These are phyloP conservation scores for Phthorimaea operculella DNA, from an alignment of 1,140 invertebrate species.

Conservation along the genomic window DNA sequence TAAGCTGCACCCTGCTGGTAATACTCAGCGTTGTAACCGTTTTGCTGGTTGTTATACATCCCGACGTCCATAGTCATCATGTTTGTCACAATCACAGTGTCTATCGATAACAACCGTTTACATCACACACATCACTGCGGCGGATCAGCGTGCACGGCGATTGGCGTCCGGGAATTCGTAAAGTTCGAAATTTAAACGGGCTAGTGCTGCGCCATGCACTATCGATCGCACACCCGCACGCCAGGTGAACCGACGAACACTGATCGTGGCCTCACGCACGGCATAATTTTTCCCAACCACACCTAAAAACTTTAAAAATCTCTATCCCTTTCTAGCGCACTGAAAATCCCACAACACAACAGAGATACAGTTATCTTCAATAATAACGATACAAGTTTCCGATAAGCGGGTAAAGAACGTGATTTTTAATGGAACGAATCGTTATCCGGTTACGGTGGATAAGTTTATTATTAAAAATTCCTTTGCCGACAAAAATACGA, in stretches of 20 bases:
- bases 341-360: conserved; percentile 13
- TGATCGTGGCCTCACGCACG: conserved; percentile 31
- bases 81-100: conserved; percentile 39
- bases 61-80: conserved; percentile 69
- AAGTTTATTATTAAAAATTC: conserved; percentile 21
- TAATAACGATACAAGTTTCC: conserved; percentile 26
- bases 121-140: conserved; percentile 53
- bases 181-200: conserved; percentile 29
- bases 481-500: conserved; percentile 19
- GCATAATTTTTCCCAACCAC: conserved; percentile 42
- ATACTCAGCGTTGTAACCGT: conserved; percentile 53
- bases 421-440: conserved; percentile 35
- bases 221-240: conserved; percentile 43
- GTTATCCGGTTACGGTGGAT: conserved; percentile 21
- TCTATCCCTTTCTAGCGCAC: conserved; percentile 35
- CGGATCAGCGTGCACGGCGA: conserved; percentile 20
- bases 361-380: conserved; percentile 30
- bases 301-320: conserved; percentile 30
- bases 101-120: conserved; percentile 39
- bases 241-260: conserved; percentile 46
- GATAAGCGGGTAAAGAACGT: conserved; percentile 41
- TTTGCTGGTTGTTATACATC: conserved; percentile 66
- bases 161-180: conserved; percentile 29
- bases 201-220: conserved; percentile 28
- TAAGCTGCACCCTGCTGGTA: conserved; percentile 51